Base-by-base conservation (phyloP, 2,113 vertebrate species). In the Amazona guildingii region DNA sequence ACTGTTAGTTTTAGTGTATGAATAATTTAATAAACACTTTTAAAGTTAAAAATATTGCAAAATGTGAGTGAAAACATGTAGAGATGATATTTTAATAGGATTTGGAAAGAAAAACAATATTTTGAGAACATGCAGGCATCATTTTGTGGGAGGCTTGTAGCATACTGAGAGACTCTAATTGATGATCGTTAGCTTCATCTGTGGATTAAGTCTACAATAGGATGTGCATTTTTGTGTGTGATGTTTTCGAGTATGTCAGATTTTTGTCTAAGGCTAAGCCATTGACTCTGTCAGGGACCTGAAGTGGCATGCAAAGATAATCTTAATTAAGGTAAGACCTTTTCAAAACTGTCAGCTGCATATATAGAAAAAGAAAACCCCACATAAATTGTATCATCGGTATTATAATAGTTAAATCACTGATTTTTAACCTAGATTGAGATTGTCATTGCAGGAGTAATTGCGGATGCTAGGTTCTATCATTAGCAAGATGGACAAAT, bases 201-300 rank as follows among this genome's bases (percentile, higher is more conserved):
- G 18, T 83, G 35, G 25, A 62, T 62, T 83, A 62, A 6, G 1
- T 14, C 15, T 20, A 48, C 55, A 43, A 1, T 4, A 70, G 46
- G 39, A 27, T 48, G 46, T 28, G 49, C 10, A 1, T 6, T 17
- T 75, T 43, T 19, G 8, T 76, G 3, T 11, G 19, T 49, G 35
- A 44, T 25, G 23, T 3, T n/a, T 59, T 59, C 15, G 55, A 59
- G 13, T 35, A 23, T 35, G 57, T 35, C 33, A 35, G 39, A 24
- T n/a, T 83, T 85, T 82, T 66, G 10, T 43, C 28, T 41, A 70
- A 55, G 70, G 18, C 2, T 57, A 69, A 88, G 29, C 20, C 7
- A 4, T 0, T 0, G 28, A 13, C 18, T 59, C 23, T 37, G 35
- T 69, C 23, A 61, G 41, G 25, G 21, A 33, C 8, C 9, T n/a